Evolutionary conservation across 2,113 vertebrate species (phyloP), one percentile per base, ranked within the genome.

Genomic region (Turnix velox): DNA sequence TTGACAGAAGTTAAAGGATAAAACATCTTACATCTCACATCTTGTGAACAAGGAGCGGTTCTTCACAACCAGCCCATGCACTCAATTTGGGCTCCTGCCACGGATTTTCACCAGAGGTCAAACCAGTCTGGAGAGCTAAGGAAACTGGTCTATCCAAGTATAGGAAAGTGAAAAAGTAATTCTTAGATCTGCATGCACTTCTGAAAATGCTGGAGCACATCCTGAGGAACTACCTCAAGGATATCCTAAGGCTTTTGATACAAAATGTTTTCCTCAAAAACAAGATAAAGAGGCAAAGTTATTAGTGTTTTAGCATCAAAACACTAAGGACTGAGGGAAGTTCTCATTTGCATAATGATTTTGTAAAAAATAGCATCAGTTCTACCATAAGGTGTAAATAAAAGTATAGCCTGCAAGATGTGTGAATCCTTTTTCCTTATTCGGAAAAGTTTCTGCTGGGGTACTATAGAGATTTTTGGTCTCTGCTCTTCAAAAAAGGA

Each of bases 1-100:
- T 48, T 82, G 62, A 65, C 40, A 65, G 37, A 91, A 85, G 49
- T 72, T 31, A 69, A 58, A 93, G 39, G 23, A 78, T 76, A 54
- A 85, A 88, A 49, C 2, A 9, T 46, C 30, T 80, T 83, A 82
- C 93, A 88, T 88, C 27, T 83, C 59, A 45, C 13, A 73, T 14
- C 6, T 92, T 19, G 72, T 65, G 28, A 10, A 76, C 20, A 59
- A 80, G 80, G 62, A 55, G 23, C 6, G 43, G 40, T 17, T 7
- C 19, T 73, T 88, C 72, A 45, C 40, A 92, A 48, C 5, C 42
- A 83, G 54, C 11, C 31, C 37, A 57, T 1, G 1, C 25, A 24
- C 3, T 61, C 15, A 48, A 5, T 92, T 79, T 77, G 40, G 25
- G 42, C 19, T 80, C 13, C 20, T 79, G 8, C 66, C 31, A 57